Evolutionary conservation across 2,797 vertebrate species (phyloP).

Genomic region (Acanthornis magna): DNA sequence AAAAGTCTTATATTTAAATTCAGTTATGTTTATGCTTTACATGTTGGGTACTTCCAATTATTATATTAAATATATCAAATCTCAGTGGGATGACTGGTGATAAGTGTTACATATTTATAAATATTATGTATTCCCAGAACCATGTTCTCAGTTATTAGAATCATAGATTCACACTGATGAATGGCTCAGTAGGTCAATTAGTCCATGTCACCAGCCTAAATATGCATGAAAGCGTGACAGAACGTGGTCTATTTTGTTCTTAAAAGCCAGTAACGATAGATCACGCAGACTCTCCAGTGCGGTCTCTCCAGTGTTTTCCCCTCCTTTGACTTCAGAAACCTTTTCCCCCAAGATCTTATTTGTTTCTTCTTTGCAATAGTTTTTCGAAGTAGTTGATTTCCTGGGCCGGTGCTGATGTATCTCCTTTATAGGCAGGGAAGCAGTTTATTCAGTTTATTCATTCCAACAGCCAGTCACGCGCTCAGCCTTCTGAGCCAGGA

Average conservation of each 20-base stretch:
- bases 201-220: neutral
- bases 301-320: neutral
- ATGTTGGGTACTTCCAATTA: neutral
- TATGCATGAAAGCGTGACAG: neutral
- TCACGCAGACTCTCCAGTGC: neutral
- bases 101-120: constrained; percentile 34
- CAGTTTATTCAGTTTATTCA: neutral
- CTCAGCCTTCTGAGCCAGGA: neutral
- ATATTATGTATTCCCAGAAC: neutral
- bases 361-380: neutral
- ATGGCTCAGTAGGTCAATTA: neutral
- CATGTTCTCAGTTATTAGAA: neutral
- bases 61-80: constrained; percentile 14
- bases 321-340: neutral
- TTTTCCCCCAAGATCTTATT: neutral
- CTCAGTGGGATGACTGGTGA: neutral
- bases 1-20: neutral
- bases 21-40: neutral
- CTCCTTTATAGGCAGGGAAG: neutral
- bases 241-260: neutral
- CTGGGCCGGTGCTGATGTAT: neutral
- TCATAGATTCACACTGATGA: neutral
- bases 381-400: neutral
- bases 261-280: neutral
- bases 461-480: neutral